phyloP scores from a whole-genome alignment of 2,888 invertebrate species.

The Phortica magna region DNA sequence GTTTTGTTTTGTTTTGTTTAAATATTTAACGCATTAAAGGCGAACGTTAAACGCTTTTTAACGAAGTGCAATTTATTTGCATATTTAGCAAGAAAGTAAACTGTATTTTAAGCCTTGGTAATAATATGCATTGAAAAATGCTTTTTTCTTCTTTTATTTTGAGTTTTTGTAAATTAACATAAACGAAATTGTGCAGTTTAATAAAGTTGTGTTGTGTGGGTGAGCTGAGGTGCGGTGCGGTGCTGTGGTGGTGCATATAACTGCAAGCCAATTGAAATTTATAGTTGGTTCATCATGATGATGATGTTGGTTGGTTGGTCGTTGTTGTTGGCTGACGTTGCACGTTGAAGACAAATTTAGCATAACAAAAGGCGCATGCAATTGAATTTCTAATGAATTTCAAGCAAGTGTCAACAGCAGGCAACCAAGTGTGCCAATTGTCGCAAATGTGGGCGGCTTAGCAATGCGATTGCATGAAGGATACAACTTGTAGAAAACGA shows the following conservation, averaged over 20 bases:
- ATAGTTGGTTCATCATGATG: not conserved
- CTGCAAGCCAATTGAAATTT: not conserved
- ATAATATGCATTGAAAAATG: not conserved
- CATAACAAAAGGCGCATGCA: slow-evolving; percentile 16
- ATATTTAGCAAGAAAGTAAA: slow-evolving; percentile 1
- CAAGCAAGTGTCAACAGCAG: slow-evolving; percentile 4
- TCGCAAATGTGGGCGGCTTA: not conserved
- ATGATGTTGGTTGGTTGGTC: too few relatives aligned
- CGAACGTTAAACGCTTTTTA: slow-evolving; percentile 3
- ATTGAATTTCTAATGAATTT: slow-evolving; percentile 33
- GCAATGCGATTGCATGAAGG: not conserved
- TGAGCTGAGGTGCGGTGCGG: not conserved
- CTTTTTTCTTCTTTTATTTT: not conserved
- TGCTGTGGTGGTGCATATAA: too few relatives aligned
- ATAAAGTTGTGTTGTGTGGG: not conserved
- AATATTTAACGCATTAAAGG: not conserved
- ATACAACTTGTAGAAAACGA: not conserved
- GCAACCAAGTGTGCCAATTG: not conserved
- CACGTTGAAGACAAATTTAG: not conserved
- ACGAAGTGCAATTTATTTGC: slow-evolving; percentile 25
- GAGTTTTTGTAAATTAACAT: not conserved
- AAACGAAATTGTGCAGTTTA: not conserved
- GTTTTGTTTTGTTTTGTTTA: not conserved
- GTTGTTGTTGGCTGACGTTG: not conserved
- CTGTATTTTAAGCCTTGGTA: not conserved